Conservation (phyloP, 1,140 invertebrate genomes). For the Acyrthosiphon pisum region DNA sequence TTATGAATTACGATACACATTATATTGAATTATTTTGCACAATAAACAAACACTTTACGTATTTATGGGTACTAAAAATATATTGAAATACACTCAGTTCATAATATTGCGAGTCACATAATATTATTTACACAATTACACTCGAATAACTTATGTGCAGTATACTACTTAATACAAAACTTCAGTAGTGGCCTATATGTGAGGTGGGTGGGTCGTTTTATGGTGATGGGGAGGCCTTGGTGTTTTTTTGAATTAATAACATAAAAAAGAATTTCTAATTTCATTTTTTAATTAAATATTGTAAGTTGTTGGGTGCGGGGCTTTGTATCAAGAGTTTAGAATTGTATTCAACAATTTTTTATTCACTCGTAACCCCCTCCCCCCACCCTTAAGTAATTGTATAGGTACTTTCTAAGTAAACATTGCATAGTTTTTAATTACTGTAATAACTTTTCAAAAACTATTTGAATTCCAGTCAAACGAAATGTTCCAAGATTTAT, state of each 20-base stretch:
- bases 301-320: neutral
- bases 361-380: neutral
- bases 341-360: no score
- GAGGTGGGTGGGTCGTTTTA: neutral
- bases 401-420: no score
- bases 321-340: neutral
- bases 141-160: neutral
- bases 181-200: neutral
- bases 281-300: neutral
- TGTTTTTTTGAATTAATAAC: neutral
- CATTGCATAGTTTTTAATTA: neutral
- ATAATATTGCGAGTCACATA: neutral
- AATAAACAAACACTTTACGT: neutral
- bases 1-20: no score
- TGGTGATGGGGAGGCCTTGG: no score
- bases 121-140: neutral
- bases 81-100: neutral
- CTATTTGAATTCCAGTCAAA: neutral
- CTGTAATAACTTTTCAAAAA: neutral
- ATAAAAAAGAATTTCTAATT: neutral
- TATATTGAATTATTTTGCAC: neutral
- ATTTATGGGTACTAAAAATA: neutral
- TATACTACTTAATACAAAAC: neutral
- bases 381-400: neutral
- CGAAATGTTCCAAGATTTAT: neutral